Evolutionary conservation across 2,113 vertebrate genomes (phyloP), one percentile per base, ranked within the genome.

Genomic region (Halichoerus grypus): DNA sequence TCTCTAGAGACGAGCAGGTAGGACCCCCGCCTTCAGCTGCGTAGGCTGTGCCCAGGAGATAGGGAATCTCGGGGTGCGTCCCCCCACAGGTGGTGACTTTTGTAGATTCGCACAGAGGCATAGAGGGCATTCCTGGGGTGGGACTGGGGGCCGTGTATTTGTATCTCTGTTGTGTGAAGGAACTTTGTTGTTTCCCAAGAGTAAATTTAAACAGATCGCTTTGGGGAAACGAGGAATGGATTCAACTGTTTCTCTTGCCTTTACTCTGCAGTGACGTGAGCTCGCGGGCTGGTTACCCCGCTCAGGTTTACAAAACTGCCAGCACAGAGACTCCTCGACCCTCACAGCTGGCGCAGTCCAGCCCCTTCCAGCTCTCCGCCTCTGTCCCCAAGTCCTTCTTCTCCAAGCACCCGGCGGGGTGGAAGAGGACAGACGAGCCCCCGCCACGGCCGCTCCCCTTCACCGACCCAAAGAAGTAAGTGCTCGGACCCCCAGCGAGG

Each of bases 331-430:
- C 98, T 80, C 96, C 98, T 0, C 98, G 98, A 61, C 96, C 98
- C 19, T 97, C 98, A 9, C 99, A 99, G 95, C 96, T 99, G 59
- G 96, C 99, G 1, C 98, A 98, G 59, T 95, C 99, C 39, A 97
- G 98, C 98, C 97, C 99, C 91, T 97, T 98, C 98, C 99, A 99
- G 98, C 98, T 99, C 42, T 99, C 99, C 1, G 99, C 99, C 98
- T 99, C 99, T 0, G 99, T 99, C 89, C 99, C 99, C 93, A 99
- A 99, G 97, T 98, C 99, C 79, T 99, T 99, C 72, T 99, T 99
- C 83, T 99, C 99, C 96, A 99, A 99, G 95, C 98, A 97, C 21
- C 96, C 98, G 0, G 46, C 91, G 0, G 96, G 98, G 15, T 99
- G 99, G 99, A 99, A 99, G 88, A 98, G 98, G 9, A 97, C 98